Evolutionary conservation across 2,797 vertebrate genomes (phyloP).

Genomic region (Pteronotus mesoamericanus): DNA sequence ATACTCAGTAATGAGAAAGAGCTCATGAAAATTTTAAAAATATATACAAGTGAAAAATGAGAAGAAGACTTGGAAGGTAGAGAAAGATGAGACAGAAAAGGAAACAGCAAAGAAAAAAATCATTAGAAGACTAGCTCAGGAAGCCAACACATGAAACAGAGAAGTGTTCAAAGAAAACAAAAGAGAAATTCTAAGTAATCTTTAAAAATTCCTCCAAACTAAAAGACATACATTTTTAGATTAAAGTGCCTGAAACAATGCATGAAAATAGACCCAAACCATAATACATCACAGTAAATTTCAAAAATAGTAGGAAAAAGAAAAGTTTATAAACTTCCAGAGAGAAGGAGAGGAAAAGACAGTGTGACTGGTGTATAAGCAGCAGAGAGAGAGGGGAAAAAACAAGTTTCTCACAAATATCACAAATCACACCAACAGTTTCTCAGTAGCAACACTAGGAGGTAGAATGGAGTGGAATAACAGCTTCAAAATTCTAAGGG

Average conservation of each 20-base stretch:
- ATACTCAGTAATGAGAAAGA: neutral
- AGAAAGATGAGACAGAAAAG: neutral
- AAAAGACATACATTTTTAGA: neutral
- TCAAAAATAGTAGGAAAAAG: neutral
- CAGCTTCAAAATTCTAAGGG: neutral
- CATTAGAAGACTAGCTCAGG: neutral
- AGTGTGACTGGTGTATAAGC: neutral
- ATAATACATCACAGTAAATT: neutral
- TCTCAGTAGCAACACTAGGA: neutral
- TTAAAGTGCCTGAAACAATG: neutral
- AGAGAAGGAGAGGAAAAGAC: neutral
- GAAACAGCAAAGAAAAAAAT: neutral
- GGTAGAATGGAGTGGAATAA: neutral
- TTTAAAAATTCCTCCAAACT: neutral
- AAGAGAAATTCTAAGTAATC: neutral
- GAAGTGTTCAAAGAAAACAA: neutral
- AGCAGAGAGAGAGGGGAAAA: fast-evolving
- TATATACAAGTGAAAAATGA: neutral
- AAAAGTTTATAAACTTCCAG: neutral
- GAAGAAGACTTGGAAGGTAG: neutral
- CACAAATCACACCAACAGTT: neutral
- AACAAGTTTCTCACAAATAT: neutral
- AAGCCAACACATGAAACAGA: neutral
- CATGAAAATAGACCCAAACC: neutral
- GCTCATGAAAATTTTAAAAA: neutral